Conservation (phyloP, 2,888 invertebrate species). For the Zaprionus lineosus region DNA sequence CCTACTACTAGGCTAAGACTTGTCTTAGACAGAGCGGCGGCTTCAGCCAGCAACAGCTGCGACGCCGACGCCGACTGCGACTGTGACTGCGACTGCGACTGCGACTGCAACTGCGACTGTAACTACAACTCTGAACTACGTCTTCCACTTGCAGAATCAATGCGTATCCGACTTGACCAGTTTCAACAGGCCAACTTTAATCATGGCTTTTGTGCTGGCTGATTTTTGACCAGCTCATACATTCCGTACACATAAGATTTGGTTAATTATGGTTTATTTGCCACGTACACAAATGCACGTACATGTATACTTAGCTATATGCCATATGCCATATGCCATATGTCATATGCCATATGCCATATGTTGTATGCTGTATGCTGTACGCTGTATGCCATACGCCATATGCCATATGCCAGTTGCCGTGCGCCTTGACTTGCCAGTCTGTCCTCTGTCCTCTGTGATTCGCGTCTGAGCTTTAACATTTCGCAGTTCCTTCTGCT, state of each 20-base stretch:
- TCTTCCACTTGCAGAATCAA: constrained; percentile 28
- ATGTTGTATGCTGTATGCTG: too few species aligned
- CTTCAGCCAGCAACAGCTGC: too few species aligned
- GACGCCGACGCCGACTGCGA: constrained; percentile 1
- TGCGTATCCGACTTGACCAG: constrained; percentile 35
- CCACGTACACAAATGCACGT: too few species aligned
- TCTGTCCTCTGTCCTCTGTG: constrained; percentile 2
- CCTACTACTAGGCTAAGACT: constrained; percentile 29
- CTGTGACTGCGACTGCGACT: not conserved
- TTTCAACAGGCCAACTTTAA: constrained; percentile 42
- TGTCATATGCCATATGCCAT: too few species aligned
- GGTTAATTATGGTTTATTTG: constrained; percentile 70
- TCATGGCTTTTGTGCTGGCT: constrained; percentile 27
- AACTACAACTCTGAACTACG: not conserved
- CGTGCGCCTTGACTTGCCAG: not conserved
- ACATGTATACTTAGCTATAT: too few species aligned
- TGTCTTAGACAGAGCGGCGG: constrained; percentile 64
- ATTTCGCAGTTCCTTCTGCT: constrained; percentile 67
- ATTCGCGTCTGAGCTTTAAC: constrained; percentile 46
- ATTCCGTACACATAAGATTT: constrained; percentile 20
- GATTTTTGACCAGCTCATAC: constrained; percentile 28
- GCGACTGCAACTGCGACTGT: constrained; percentile 7
- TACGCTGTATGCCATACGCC: constrained; percentile 30
- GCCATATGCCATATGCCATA: too few species aligned
- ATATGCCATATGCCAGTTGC: constrained; percentile 8